Conservation (phyloP, 2,797 vertebrate species). For the Crax fasciolata region DNA sequence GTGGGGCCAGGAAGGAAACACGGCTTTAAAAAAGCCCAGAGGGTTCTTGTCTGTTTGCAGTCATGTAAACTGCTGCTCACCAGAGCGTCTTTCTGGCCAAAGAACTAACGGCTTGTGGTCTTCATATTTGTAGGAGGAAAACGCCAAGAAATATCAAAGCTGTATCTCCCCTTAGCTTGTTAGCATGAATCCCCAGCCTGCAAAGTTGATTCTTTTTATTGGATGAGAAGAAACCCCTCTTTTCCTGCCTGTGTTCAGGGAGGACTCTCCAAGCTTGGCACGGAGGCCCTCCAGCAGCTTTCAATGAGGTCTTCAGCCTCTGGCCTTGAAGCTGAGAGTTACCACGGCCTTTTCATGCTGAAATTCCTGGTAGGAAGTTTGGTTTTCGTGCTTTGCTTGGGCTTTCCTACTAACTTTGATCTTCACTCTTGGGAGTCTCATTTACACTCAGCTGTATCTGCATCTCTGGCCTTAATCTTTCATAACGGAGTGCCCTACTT, state of each 20-base stretch:
- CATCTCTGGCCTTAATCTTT: conserved; percentile 65
- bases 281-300: not conserved
- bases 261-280: not conserved
- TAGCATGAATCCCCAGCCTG: not conserved
- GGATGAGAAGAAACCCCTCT: not conserved
- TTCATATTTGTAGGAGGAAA: conserved; percentile 32
- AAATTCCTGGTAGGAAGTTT: conserved; percentile 57
- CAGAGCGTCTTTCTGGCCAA: conserved; percentile 44
- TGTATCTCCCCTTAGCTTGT: conserved; percentile 42
- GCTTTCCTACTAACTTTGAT: conserved; percentile 62
- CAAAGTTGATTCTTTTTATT: not conserved
- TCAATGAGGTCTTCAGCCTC: conserved; percentile 9
- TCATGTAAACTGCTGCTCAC: conserved; percentile 56
- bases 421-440: conserved; percentile 60
- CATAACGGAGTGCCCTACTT: conserved; percentile 56
- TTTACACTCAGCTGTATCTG: conserved; percentile 43
- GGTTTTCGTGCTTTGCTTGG: conserved; percentile 43
- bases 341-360: conserved; percentile 4
- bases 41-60: conserved; percentile 54
- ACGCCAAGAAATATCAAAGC: conserved; percentile 58
- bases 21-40: conserved; percentile 24
- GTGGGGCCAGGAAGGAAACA: conserved; percentile 46
- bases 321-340: conserved; percentile 16
- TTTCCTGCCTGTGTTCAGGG: not conserved
- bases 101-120: conserved; percentile 6